Percentiles rank a stretch among this genome's conserved stretches.
Evolutionary conservation across 1,140 invertebrate species (phyloP).

Genomic region (Probaryconus sp.): DNA sequence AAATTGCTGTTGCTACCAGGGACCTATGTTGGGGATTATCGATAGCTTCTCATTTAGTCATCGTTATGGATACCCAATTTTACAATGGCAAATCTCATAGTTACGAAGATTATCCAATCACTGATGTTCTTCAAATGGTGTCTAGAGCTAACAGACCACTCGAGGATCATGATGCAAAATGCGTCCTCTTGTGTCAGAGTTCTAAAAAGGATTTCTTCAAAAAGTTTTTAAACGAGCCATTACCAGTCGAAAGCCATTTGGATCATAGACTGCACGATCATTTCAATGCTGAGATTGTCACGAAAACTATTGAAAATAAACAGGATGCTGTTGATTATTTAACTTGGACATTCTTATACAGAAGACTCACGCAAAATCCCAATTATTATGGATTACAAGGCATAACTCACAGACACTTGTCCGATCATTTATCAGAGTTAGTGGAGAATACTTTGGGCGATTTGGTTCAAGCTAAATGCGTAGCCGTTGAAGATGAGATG

Average conservation of each 20-base stretch:
- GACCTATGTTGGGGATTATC: slow-evolving; percentile 95
- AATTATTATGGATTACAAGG: slow-evolving; percentile 99
- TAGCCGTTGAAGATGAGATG: slow-evolving; percentile 98
- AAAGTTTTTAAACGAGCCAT: slow-evolving; percentile 97
- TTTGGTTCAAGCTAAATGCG: slow-evolving; percentile 98
- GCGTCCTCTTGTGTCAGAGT: slow-evolving; percentile 97
- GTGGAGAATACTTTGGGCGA: slow-evolving; percentile 98
- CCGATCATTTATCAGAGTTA: slow-evolving; percentile 98
- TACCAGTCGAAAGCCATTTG: slow-evolving; percentile 98
- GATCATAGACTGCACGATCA: slow-evolving; percentile 99
- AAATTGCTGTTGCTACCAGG: slow-evolving; percentile 93
- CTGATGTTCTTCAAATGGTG: slow-evolving; percentile 98
- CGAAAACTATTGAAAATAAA: slow-evolving; percentile 99
- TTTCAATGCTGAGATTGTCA: slow-evolving; percentile 99
- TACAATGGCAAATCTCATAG: slow-evolving; percentile 96
- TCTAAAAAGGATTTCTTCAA: slow-evolving; percentile 99
- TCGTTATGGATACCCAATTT: slow-evolving; percentile 98
- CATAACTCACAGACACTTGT: slow-evolving; percentile 96
- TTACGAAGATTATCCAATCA: slow-evolving; percentile 99
- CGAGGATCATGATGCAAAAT: slow-evolving; percentile 94
- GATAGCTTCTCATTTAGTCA: slow-evolving; percentile 92
- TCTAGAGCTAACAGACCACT: slow-evolving; percentile 94
- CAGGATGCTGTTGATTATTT: slow-evolving; percentile 99
- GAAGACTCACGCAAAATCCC: slow-evolving; percentile 98
- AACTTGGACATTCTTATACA: slow-evolving; percentile 99